phyloP scores from a whole-genome alignment of 2,113 vertebrate species.

The Dromas ardeola region DNA sequence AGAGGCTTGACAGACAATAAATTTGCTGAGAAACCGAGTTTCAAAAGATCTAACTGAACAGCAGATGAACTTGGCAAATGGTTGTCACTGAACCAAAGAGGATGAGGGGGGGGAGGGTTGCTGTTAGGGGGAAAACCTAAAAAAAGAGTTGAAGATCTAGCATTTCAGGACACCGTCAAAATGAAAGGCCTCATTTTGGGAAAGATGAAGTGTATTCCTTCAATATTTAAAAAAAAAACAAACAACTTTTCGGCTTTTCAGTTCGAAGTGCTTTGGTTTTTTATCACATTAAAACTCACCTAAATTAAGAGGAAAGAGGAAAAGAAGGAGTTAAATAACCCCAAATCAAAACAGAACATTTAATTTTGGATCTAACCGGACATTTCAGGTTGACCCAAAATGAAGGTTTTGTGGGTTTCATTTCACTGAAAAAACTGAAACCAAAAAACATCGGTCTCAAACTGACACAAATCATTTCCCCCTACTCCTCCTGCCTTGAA shows the following conservation, averaged over 20 bases:
- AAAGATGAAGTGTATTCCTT: not conserved
- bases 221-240: not conserved
- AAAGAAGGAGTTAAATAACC: not conserved
- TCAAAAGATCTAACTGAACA: not conserved
- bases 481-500: not conserved
- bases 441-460: not conserved
- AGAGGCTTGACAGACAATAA: not conserved
- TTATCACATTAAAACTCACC: not conserved
- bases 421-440: not conserved
- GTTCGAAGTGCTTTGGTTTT: not conserved
- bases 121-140: not conserved
- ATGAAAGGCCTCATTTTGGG: not conserved
- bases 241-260: not conserved
- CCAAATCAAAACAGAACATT: not conserved
- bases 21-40: not conserved
- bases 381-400: not conserved
- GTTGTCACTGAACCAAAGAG: not conserved
- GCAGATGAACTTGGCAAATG: not conserved
- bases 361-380: not conserved
- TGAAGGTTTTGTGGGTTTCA: not conserved
- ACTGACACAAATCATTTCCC: rapidly evolving
- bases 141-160: not conserved
- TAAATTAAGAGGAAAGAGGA: not conserved
- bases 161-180: not conserved
- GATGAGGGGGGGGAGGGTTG: not conserved